phyloP scores from a whole-genome alignment of 2,797 vertebrate species.

The Malurus splendens region DNA sequence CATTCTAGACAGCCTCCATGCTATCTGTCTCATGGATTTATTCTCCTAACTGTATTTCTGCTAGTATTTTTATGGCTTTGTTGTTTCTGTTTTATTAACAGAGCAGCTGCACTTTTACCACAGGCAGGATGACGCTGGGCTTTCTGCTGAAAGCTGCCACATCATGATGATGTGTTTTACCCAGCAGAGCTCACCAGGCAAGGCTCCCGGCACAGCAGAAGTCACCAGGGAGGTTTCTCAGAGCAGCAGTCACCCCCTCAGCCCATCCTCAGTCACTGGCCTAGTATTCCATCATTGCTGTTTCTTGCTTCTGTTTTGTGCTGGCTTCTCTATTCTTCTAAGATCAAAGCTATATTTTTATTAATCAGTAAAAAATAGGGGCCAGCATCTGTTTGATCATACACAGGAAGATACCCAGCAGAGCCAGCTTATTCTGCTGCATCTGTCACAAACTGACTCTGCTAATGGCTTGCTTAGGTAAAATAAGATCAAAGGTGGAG shows the following conservation, averaged over 20 bases:
- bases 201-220: background rate
- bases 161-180: background rate
- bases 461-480: constrained; percentile 18
- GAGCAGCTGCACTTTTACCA: background rate
- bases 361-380: background rate
- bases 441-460: background rate
- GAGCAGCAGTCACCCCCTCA: background rate
- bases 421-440: background rate
- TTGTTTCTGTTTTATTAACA: constrained; percentile 11
- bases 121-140: background rate
- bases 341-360: constrained; percentile 18
- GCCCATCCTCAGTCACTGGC: background rate
- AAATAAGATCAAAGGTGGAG: constrained; percentile 22
- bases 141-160: constrained; percentile 28
- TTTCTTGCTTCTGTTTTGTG: constrained; percentile 17
- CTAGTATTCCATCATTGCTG: background rate
- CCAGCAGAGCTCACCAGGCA: background rate
- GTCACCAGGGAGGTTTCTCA: background rate
- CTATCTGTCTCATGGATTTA: background rate
- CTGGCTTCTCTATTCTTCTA: background rate
- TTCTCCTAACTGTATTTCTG: constrained; percentile 2
- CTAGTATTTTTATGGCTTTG: background rate
- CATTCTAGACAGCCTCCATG: background rate
- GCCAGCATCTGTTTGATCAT: background rate
- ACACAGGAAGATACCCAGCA: background rate